Base-by-base conservation (phyloP, 1,140 invertebrate genomes). In the Drosophila asahinai region DNA sequence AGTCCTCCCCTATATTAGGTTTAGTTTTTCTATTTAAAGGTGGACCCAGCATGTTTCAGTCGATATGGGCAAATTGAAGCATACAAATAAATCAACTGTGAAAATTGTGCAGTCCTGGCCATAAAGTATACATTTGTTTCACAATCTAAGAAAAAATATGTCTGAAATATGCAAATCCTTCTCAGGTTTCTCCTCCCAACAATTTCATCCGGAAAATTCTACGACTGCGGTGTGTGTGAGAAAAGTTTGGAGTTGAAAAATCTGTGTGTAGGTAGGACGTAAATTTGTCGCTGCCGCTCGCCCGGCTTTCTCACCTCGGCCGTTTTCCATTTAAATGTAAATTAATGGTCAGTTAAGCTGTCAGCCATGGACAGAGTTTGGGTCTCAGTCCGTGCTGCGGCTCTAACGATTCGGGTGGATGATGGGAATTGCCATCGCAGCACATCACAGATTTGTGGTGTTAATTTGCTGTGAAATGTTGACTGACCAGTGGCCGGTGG, bases 391-490 rank as follows among this genome's bases (percentile, higher is more conserved):
- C 11, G 64, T 73, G 61, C 54, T 68, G 49, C 70, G 70, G 66
- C 43, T 61, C 70, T 73, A 61, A 73, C 67, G 57, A 51, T 74
- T 73, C 57, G 61, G 71, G 45, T 40, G 76, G 59, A 71, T 72
- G 48, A 79, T 80, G 57, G 45, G 61, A 65, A 62, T 77, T 42
- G 36, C 38, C 67, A 58, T 47, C 52, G 52, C 60, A 58, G 55
- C 58, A 63, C 38, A 66, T 64, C 58, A 80, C 80, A 77, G 77
- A 78, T 84, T 90, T 90, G 84, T 86, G 81, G 86, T 86, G 86
- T 90, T 90, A 90, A 90, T 90, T 90, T 91, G 72, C 86, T 82
- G 86, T 91, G 77, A 86, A 90, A 86, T 90, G 81, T 84, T 89
- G 73, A 80, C 67, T 77, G 67, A 68, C 63, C 64, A 72, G 55